phyloP scores from a whole-genome alignment of 2,797 vertebrate species.

The Malacoraja senta region DNA sequence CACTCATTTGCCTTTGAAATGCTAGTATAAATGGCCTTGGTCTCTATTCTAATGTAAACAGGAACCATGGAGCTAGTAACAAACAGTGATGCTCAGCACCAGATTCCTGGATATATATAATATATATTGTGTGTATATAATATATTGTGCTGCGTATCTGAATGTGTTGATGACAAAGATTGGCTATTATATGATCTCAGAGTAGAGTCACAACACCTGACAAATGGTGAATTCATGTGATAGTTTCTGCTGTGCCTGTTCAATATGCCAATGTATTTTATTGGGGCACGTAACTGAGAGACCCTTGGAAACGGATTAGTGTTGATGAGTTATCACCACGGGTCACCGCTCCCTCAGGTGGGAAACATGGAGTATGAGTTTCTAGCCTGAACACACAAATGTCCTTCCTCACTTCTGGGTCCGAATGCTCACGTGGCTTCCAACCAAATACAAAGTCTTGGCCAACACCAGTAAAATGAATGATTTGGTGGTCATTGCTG shows the following conservation, averaged over 20 bases:
- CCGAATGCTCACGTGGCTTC: too few species aligned
- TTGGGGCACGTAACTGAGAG: background rate
- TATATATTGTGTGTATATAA: background rate
- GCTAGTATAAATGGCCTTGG: background rate
- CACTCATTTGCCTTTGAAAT: background rate
- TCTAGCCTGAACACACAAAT: too few species aligned
- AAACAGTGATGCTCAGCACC: background rate
- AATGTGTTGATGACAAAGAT: conserved; percentile 2
- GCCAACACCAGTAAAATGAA: too few species aligned
- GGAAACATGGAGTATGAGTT: background rate
- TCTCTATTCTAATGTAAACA: background rate
- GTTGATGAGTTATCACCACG: background rate
- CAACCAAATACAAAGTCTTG: background rate
- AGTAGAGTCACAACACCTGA: background rate
- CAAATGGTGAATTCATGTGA: background rate
- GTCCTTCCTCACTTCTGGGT: too few species aligned
- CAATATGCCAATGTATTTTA: background rate
- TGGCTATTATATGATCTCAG: background rate
- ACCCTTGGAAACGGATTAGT: background rate
- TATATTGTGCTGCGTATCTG: conserved; percentile 16
- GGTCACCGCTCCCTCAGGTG: too few species aligned
- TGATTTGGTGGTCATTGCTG: too few species aligned
- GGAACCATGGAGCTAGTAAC: background rate
- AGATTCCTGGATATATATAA: background rate
- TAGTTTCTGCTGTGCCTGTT: conserved; percentile 21